Evolutionary conservation across 2,888 invertebrate genomes (phyloP).

Genomic region (Osedax frankpressi): DNA sequence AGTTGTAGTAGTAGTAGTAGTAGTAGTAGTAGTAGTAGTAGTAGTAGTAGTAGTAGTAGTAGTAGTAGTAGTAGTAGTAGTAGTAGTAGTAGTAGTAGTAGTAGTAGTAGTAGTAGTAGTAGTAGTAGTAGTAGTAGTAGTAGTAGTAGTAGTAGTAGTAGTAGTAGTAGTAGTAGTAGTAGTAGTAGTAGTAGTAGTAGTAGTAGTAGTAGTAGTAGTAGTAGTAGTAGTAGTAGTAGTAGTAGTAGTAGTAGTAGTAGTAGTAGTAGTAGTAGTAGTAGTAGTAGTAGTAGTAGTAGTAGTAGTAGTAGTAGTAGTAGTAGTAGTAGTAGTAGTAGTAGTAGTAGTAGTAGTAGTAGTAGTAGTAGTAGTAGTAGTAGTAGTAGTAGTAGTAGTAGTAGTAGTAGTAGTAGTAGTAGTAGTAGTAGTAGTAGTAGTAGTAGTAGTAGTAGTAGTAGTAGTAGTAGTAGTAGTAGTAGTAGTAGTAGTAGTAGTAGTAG

Average conservation of each 20-base stretch:
- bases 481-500: constrained; percentile 4
- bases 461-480: constrained; percentile 3
- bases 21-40: constrained; percentile 19
- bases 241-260: constrained; percentile 17
- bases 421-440: not conserved
- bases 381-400: not conserved
- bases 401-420: not conserved
- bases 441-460: constrained; percentile 10
- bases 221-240: constrained; percentile 19
- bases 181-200: constrained; percentile 17
- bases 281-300: constrained; percentile 20
- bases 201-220: constrained; percentile 18
- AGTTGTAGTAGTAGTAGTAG: constrained; percentile 17
- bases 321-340: constrained; percentile 19
- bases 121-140: constrained; percentile 19
- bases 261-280: constrained; percentile 15
- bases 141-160: constrained; percentile 17
- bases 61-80: constrained; percentile 15
- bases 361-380: constrained; percentile 8
- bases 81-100: constrained; percentile 18
- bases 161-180: constrained; percentile 18
- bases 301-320: constrained; percentile 12
- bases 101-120: constrained; percentile 18
- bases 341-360: constrained; percentile 17
- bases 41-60: constrained; percentile 16